phyloP scores from a whole-genome alignment of 2,113 vertebrate genomes.

The Xiphorhynchus elegans region DNA sequence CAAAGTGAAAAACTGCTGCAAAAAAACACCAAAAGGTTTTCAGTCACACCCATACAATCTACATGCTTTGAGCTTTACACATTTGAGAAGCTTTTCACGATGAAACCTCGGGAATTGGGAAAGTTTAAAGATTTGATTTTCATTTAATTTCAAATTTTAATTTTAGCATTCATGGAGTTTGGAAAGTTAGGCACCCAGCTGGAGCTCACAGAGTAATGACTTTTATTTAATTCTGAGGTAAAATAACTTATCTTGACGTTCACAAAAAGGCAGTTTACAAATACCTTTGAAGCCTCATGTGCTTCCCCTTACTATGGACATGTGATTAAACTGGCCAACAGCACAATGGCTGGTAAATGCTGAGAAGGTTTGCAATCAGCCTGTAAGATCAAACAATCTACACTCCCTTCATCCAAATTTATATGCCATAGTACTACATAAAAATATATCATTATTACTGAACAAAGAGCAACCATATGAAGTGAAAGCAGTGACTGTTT shows the following conservation, averaged over 20 bases:
- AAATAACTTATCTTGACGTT: neutral
- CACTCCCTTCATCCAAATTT: neutral
- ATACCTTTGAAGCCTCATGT: rapidly evolving
- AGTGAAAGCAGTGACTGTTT: neutral
- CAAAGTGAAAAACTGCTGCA: neutral
- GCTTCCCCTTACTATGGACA: neutral
- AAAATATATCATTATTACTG: neutral
- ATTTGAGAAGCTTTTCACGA: neutral
- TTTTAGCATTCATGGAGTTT: neutral
- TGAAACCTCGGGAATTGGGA: neutral
- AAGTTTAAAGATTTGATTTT: neutral
- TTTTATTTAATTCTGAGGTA: neutral
- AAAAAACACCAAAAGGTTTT: neutral
- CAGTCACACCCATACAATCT: neutral
- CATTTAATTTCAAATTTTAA: neutral
- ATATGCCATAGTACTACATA: neutral
- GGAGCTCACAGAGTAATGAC: neutral
- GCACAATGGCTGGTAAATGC: neutral
- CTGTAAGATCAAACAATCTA: neutral
- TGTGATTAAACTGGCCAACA: neutral
- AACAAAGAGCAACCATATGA: neutral
- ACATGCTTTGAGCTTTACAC: neutral
- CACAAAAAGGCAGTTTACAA: neutral
- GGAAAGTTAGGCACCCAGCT: neutral
- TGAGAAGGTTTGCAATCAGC: neutral